Evolutionary conservation across 2,113 vertebrate genomes (phyloP).

Genomic region (Brachyhypopomus occidentalis): DNA sequence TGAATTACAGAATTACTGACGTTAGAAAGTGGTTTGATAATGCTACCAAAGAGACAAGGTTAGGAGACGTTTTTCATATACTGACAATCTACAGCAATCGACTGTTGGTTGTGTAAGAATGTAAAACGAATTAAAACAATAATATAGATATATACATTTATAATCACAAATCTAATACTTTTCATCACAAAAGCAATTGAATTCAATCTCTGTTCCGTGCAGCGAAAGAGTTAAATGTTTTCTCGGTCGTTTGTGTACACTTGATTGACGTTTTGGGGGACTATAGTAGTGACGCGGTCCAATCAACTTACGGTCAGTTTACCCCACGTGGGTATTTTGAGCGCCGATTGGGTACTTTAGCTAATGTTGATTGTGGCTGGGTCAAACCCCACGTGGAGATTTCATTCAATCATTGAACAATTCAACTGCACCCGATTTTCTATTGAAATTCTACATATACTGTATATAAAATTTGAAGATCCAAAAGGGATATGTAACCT

Average conservation of each 20-base stretch:
- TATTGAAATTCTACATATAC: slow-evolving; percentile 45
- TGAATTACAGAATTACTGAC: slow-evolving; percentile 1
- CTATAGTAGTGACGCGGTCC: slow-evolving; percentile 56
- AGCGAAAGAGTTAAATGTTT: slow-evolving; percentile 73
- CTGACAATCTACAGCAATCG: not conserved
- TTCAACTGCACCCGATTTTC: slow-evolving; percentile 58
- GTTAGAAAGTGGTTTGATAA: not conserved
- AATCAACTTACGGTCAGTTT: slow-evolving; percentile 65
- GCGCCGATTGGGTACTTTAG: slow-evolving; percentile 64
- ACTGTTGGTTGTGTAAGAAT: slow-evolving; percentile 13
- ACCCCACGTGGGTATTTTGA: slow-evolving; percentile 72
- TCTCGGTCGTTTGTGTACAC: slow-evolving; percentile 49
- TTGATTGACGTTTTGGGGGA: slow-evolving; percentile 72
- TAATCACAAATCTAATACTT: slow-evolving; percentile 22
- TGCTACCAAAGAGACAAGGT: not conserved
- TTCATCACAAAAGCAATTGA: slow-evolving; percentile 34
- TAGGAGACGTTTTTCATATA: not conserved
- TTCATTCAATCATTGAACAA: slow-evolving; percentile 79
- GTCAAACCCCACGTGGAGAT: slow-evolving; percentile 81
- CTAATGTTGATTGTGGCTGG: slow-evolving; percentile 72
- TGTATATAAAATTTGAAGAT: slow-evolving; percentile 47
- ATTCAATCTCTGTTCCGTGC: slow-evolving; percentile 20
- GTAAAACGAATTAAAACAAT: not conserved
- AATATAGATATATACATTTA: not conserved
- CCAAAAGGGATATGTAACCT: not conserved